Base-by-base conservation (phyloP, 1,140 invertebrate genomes). In the Sinonovacula constricta region DNA sequence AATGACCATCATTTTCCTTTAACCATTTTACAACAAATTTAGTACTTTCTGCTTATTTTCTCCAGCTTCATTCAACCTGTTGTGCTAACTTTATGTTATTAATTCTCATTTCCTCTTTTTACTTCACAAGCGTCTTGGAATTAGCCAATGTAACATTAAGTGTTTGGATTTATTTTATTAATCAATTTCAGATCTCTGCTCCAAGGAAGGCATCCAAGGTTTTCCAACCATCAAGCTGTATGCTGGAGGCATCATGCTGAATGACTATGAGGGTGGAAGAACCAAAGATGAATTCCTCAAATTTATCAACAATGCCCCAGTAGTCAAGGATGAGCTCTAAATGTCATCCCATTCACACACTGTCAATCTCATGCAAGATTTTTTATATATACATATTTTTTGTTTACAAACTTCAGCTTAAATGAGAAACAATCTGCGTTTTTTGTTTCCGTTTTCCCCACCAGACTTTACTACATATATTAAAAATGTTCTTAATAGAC, bases 181-280 rank as follows among this genome's bases (percentile, higher is more conserved):
- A 53, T 62, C 18, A 18, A 59, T 83, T 86, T 66, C 80, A 86
- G 84, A 87, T 65, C 63, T 85, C 18, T 87, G 85, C 75, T 45
- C 59, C 5, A 81, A 80, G 30, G 93, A 95, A 86, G 93, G 94
- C 72, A 93, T 97, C 1, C 94, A 93, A 79, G 95, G 95, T 3
- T 97, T 95, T 91, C 96, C 96, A 7, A 96, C 95, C 0, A 93
- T 97, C 56, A 94, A 95, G 87, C 95, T 96, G 90, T 96, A 95
- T 87, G 94, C 93, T 79, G 94, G 95, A 87, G 95, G 93, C 81
- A 94, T 95, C 81, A 95, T 94, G 88, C 90, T 92, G 3, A 82
- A 86, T 54, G 86, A 88, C 26, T 97, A 96, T 86, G 93, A 91
- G 49, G 94, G 94, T 3, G 95, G 93, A 14, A 91, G 95, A 83